Base-by-base conservation (phyloP, 2,797 vertebrate species). In the Uromys caudimaculatus region DNA sequence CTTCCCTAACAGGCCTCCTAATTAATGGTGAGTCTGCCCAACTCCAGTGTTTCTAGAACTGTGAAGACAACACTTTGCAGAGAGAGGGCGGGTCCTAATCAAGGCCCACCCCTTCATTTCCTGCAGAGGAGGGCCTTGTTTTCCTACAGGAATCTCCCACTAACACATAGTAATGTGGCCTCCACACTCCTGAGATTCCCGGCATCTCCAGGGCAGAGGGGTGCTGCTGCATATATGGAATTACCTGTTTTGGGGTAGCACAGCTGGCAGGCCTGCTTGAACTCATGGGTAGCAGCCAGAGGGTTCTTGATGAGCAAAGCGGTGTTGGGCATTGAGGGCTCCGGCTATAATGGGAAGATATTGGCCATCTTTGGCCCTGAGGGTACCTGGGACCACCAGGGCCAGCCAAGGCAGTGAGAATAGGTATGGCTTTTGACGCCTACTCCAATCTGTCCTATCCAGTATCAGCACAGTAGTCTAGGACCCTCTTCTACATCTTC, bases 161-260 rank as follows among this genome's bases (percentile, higher is more conserved):
- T 0, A 38, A 50, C 0, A n/a, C 17, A 8, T 54, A 3, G 11
- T 16, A 54, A 11, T 29, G 52, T 38, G 52, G 27, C 35, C 2
- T 29, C 60, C 75, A 52, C 0, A 0, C 24, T n/a, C 79, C 56
- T 12, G 8, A 60, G 64, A 73, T 19, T 38, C 76, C 62, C 0
- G 0, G 58, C 23, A 5, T n/a, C 52, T 38, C 60, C 3, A 67
- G 71, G 89, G 50, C 81, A 62, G 41, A 75, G 58, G 81, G 19
- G 12, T 27, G 50, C 21, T 24, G 3, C 41, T 0, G 0, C 13
- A 29, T 3, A 32, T 0, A 23, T 6, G 0, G 0, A 19, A 17
- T 98, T 98, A 99, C 99, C 99, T 99, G 99, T 99, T 98, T 99
- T 99, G 89, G 99, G 99, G 98, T 99, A 99, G 98, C 99, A 99